Base-by-base conservation (phyloP, 2,888 invertebrate species). In the Anagyrus pseudococci region DNA sequence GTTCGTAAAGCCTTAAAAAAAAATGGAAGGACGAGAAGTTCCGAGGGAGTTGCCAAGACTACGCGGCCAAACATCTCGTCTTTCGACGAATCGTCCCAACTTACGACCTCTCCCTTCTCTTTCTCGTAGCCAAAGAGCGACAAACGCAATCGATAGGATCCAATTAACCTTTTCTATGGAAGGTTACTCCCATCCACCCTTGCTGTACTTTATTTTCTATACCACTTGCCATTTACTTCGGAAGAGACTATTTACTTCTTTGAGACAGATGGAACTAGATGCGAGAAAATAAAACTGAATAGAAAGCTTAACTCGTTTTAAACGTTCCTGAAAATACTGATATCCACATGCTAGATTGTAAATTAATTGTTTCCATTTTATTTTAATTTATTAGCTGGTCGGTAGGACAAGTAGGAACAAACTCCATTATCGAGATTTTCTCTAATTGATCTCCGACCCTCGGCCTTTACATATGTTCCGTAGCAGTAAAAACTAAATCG, bases 11-110 rank as follows among this genome's bases (percentile, higher is more conserved):
- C 23, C 20, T 22, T 19, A n/a, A 23, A 23, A 47, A 52, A 29
- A 57, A 47, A 33, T 22, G 19, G n/a, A 37, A 56, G 52, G 15
- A 33, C 26, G 20, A 17, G 17, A 48, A 59, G 43, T 58, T 62
- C 53, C 60, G 64, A 70, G 77, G 77, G 77, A 74, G 77, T 77
- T 77, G 76, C 76, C 74, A 72, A 73, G 77, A 71, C 77, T 75
- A 77, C 41, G 20, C 46, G 46, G n/a, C n/a, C 44, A 19, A 44
- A 29, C 29, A 10, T 4, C 17, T 20, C 8, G n/a, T n/a, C n/a
- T n/a, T n/a, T n/a, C n/a, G n/a, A n/a, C 22, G 22, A 63, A 68
- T 68, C 66, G 63, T 47, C 53, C 59, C 2, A 68, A 69, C 70
- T 71, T 64, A 72, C 70, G 71, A 72, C 69, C 67, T 58, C 57